These are phyloP conservation scores for Acanthacorydalis orientalis DNA, from an alignment of 2,888 invertebrate species.

Conservation along the genomic window DNA sequence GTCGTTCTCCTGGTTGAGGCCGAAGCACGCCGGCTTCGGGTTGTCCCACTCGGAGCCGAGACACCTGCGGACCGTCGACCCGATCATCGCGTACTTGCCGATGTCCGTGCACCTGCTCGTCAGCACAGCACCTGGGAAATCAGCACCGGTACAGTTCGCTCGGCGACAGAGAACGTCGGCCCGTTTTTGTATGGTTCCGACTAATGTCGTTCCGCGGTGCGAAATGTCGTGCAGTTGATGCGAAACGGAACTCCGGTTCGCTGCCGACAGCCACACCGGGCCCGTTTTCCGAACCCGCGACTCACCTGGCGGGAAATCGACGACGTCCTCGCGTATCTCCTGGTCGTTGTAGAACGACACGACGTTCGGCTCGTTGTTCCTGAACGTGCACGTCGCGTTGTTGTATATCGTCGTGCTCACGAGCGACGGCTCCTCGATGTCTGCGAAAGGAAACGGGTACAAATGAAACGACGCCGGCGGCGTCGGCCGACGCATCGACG, in stretches of 20 bases:
- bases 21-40: slow-evolving; percentile 57
- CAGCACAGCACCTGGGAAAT: slow-evolving; percentile 19
- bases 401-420: slow-evolving; percentile 10
- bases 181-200: too few relatives aligned
- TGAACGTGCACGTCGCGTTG: slow-evolving; percentile 60
- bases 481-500: too few relatives aligned
- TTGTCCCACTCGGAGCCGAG: slow-evolving; percentile 71
- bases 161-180: too few relatives aligned
- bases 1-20: slow-evolving; percentile 72
- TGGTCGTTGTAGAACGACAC: slow-evolving; percentile 68
- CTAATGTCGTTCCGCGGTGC: too few relatives aligned
- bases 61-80: slow-evolving; percentile 53
- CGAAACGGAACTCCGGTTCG: too few relatives aligned
- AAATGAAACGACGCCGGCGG: too few relatives aligned
- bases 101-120: slow-evolving; percentile 61
- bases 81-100: slow-evolving; percentile 65
- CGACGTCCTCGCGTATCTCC: slow-evolving; percentile 54
- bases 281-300: too few relatives aligned
- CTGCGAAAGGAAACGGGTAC: too few relatives aligned
- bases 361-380: slow-evolving; percentile 62
- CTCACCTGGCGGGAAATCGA: slow-evolving; percentile 61
- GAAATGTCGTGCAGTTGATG: too few relatives aligned
- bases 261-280: too few relatives aligned
- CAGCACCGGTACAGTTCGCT: too few relatives aligned
- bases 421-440: slow-evolving; percentile 15